phyloP scores from a whole-genome alignment of 2,888 invertebrate genomes.

The Phasia obesa region DNA sequence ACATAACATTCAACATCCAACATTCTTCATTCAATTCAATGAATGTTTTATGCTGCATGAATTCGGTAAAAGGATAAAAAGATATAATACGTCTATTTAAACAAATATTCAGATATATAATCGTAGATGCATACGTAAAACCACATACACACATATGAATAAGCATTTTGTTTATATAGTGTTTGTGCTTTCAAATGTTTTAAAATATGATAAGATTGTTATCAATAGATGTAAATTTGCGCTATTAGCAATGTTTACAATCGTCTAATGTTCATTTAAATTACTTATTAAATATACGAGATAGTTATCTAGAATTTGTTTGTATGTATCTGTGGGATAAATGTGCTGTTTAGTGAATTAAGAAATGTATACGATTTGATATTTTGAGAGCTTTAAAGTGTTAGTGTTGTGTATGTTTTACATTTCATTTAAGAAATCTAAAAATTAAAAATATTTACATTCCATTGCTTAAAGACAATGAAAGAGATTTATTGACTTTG shows the following conservation, averaged over 20 bases:
- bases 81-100: background rate
- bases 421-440: background rate
- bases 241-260: conserved; percentile 35
- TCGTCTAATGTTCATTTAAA: conserved; percentile 21
- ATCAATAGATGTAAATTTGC: conserved; percentile 37
- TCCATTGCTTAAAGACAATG: too few species aligned
- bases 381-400: background rate
- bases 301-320: conserved; percentile 22
- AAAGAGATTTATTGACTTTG: too few species aligned
- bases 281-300: conserved; percentile 30
- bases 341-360: background rate
- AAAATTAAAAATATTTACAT: too few species aligned
- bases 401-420: background rate
- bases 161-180: background rate
- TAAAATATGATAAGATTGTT: conserved; percentile 43
- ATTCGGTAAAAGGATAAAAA: conserved; percentile 34
- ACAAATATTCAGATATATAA: background rate
- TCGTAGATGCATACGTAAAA: background rate
- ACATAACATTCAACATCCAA: conserved; percentile 4
- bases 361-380: background rate
- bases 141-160: background rate
- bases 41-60: conserved; percentile 34
- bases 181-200: background rate
- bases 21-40: conserved; percentile 32
- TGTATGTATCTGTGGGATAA: background rate